Base-by-base conservation (phyloP, 1,140 invertebrate genomes). In the Polypedilum pembai region DNA sequence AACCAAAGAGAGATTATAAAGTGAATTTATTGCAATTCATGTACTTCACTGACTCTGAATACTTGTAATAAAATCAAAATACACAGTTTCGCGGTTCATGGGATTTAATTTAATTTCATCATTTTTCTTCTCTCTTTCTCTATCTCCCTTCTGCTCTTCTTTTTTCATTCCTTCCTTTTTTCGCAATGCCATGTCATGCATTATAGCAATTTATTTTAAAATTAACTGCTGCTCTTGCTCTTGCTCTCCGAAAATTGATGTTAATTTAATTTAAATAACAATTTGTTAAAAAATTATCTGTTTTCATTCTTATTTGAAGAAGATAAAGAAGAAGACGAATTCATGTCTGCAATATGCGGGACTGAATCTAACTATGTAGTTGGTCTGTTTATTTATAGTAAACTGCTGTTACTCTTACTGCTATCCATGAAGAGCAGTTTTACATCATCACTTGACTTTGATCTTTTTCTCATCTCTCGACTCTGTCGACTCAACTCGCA, bases 201-300 rank as follows among this genome's bases (percentile, higher is more conserved):
- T 56, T 56, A 56, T 56, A n/a, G 45, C 45, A 56, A 56, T 56
- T 56, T 56, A 56, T 56, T 56, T 56, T 18, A 69, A 18, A 69
- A 69, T 69, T 69, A 69, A 69, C 65, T 69, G 65, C 65, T 69
- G 45, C 45, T n/a, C n/a, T 12, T n/a, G 45, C n/a, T 56, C n/a
- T n/a, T 56, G 45, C 45, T n/a, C 12, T n/a, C 12, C 45, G 17
- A 69, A 69, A 69, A 69, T 69, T 69, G 65, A 69, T 69, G 65
- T 69, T 69, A 69, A 69, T 69, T 69, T 69, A 69, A 69, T 69
- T 69, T 69, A 69, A 69, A 69, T 69, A 69, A 21, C 65, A 69
- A 69, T 69, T 69, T 69, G 65, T 69, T 18, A 21, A 18, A 69
- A 69, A 56, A 56, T n/a, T 56, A n/a, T 56, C 24, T 33, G 24